These are phyloP conservation scores for Troilus luridus DNA, from an alignment of 2,888 invertebrate species.

Conservation along the genomic window DNA sequence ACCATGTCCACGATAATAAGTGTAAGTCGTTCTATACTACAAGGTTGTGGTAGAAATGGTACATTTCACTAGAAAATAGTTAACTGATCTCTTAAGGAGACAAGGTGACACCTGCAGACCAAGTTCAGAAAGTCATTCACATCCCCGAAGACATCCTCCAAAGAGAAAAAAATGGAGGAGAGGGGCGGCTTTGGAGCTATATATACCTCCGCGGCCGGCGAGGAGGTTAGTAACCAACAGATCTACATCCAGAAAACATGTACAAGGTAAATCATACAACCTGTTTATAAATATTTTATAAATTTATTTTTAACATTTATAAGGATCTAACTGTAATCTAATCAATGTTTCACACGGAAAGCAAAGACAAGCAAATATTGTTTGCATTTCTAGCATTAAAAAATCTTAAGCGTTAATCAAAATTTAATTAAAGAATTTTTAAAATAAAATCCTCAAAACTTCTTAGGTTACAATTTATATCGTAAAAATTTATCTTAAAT, in stretches of 20 bases:
- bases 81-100: slow-evolving; percentile 2
- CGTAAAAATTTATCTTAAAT: too few relatives aligned
- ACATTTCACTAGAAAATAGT: slow-evolving; percentile 12
- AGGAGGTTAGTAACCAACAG: slow-evolving; percentile 7
- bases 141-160: slow-evolving; percentile 37
- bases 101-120: background rate
- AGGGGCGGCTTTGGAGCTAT: slow-evolving; percentile 20
- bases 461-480: too few relatives aligned
- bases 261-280: slow-evolving; percentile 3
- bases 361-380: background rate
- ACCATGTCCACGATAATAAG: background rate
- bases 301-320: background rate
- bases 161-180: slow-evolving; percentile 2
- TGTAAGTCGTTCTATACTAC: background rate
- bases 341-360: background rate
- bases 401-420: background rate
- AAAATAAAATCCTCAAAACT: too few relatives aligned
- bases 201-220: slow-evolving; percentile 22
- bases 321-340: background rate
- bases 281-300: background rate
- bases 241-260: slow-evolving; percentile 34
- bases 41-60: background rate
- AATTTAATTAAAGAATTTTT: background rate
- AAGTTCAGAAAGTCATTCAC: slow-evolving; percentile 41
- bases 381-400: background rate